These are phyloP conservation scores for Protaetia brevitarsis DNA, from an alignment of 1,140 invertebrate species.

Conservation along the genomic window DNA sequence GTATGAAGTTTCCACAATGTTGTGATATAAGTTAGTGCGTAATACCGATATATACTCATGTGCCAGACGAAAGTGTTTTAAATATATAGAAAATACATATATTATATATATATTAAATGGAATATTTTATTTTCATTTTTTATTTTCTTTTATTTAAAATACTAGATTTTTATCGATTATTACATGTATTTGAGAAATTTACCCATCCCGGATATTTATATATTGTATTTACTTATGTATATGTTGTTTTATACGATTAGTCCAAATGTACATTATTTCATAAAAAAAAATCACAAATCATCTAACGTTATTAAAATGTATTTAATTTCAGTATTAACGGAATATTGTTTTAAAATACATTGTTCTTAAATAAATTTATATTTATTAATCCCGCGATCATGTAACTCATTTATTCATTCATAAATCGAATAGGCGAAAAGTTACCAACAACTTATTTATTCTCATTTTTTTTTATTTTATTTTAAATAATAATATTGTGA, in stretches of 20 bases:
- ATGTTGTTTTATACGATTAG: constrained; percentile 23
- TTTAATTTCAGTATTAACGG: constrained; percentile 24
- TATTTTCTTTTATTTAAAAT: constrained; percentile 50
- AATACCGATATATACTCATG: constrained; percentile 44
- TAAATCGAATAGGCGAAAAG: constrained; percentile 62
- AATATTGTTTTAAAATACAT: constrained; percentile 25
- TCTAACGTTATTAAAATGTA: constrained; percentile 4
- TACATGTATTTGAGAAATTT: constrained; percentile 53
- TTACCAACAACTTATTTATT: background rate
- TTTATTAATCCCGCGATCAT: background rate
- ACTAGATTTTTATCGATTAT: background rate
- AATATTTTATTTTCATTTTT: constrained; percentile 21
- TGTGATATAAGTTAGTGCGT: constrained; percentile 44
- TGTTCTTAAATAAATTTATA: constrained; percentile 42
- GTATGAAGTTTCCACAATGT: constrained; percentile 40
- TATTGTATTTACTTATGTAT: constrained; percentile 59
- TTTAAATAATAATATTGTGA: constrained; percentile 51
- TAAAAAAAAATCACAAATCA: background rate
- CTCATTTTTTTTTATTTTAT: background rate
- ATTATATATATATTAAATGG: constrained; percentile 23
- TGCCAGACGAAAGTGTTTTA: constrained; percentile 43
- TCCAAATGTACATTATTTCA: constrained; percentile 24
- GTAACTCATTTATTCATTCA: constrained; percentile 44
- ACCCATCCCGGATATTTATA: constrained; percentile 14
- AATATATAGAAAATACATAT: background rate